Conservation (phyloP, 35 echinoderm and acorn worm genomes). For the Patiria miniata region DNA sequence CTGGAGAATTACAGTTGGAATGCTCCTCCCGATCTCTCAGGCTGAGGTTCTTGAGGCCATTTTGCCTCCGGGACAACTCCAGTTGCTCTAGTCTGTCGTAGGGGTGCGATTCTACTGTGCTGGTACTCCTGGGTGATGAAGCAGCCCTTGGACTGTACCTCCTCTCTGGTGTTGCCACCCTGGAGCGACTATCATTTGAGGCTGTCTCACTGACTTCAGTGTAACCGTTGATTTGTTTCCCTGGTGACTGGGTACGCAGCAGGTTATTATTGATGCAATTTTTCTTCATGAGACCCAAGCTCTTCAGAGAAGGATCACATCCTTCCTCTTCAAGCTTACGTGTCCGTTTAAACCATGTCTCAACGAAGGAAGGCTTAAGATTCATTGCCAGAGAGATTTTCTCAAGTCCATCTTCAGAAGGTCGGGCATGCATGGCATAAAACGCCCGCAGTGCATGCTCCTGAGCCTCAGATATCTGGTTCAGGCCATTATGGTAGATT, state of each 20-base stretch:
- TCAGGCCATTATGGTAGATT: constrained; percentile 18
- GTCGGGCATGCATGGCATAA: constrained; percentile 92
- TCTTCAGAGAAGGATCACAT: constrained; percentile 83
- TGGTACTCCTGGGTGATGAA: not conserved
- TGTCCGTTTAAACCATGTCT: constrained; percentile 85
- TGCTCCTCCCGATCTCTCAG: constrained; percentile 10
- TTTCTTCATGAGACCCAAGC: constrained; percentile 63
- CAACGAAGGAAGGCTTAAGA: constrained; percentile 54
- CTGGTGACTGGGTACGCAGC: constrained; percentile 9
- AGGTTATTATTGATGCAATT: constrained; percentile 26
- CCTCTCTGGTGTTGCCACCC: not conserved
- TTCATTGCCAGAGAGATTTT: constrained; percentile 90
- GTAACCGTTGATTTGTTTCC: not conserved
- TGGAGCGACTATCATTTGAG: not conserved
- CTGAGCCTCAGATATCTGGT: constrained; percentile 74
- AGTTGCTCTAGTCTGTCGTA: constrained; percentile 4
- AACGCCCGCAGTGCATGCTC: constrained; percentile 96
- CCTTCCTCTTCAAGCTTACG: constrained; percentile 81
- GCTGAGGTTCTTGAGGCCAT: constrained; percentile 3
- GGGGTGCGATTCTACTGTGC: not conserved
- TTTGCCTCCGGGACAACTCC: constrained; percentile 3
- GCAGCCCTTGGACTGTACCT: constrained; percentile 4
- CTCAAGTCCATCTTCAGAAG: constrained; percentile 82
- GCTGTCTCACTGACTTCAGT: constrained; percentile 7
- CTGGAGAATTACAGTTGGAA: constrained; percentile 14